Conservation (phyloP, 37 sponge, comb jelly and placozoan species). For the Halisarca cf. caerulea region DNA sequence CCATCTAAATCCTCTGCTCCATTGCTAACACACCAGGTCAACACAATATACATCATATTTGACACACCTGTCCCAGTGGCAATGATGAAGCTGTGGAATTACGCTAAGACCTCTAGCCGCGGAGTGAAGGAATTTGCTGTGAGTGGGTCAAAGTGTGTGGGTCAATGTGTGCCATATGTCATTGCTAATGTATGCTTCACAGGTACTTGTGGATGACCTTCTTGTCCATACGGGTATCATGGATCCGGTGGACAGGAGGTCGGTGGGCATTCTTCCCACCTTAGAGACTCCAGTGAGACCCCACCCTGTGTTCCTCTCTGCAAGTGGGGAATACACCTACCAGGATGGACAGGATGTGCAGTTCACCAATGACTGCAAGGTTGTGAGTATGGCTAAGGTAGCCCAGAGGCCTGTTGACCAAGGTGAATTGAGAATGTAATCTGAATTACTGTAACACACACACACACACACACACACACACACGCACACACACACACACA, state of each 20-base stretch:
- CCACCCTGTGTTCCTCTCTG: conserved; percentile 26
- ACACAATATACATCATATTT: conserved; percentile 87
- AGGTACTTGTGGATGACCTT: conserved; percentile 92
- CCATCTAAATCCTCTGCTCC: too few relatives aligned
- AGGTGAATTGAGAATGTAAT: too few relatives aligned
- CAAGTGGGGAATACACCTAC: not conserved
- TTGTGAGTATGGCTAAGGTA: conserved; percentile 5
- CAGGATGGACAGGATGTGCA: conserved; percentile 53
- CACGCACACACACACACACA: too few relatives aligned
- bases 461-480: too few relatives aligned
- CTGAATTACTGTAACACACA: too few relatives aligned
- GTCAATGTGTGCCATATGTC: not conserved
- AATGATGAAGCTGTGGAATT: conserved; percentile 87
- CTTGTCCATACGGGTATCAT: conserved; percentile 79
- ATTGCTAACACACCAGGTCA: too few relatives aligned
- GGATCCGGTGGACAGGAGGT: conserved; percentile 25
- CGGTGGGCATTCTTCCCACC: conserved; percentile 78
- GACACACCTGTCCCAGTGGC: conserved; percentile 77
- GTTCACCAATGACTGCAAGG: conserved; percentile 55
- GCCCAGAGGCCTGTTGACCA: conserved; percentile 36
- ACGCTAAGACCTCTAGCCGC: conserved; percentile 82
- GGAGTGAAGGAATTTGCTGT: conserved; percentile 92
- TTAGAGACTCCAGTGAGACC: conserved; percentile 54
- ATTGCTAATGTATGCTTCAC: not conserved
- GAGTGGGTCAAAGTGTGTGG: not conserved